Evolutionary conservation across 2,888 invertebrate genomes (phyloP).

Genomic region (Gonocerus acuteangulatus): DNA sequence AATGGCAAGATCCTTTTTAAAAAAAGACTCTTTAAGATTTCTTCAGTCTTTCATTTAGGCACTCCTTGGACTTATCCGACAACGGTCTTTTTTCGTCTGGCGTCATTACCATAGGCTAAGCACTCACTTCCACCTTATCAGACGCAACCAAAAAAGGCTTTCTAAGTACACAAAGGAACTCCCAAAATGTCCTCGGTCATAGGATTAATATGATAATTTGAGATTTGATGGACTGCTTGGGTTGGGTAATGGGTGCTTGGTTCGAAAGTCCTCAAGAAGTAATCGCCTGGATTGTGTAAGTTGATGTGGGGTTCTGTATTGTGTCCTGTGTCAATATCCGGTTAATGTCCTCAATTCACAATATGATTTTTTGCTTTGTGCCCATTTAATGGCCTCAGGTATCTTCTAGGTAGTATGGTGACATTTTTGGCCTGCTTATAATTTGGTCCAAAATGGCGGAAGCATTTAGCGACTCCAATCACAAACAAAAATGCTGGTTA

Average conservation of each 20-base stretch:
- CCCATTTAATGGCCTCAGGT: too few relatives aligned
- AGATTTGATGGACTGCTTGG: neutral
- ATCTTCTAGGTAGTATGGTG: too few relatives aligned
- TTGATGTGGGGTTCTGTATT: too few relatives aligned
- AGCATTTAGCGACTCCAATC: too few relatives aligned
- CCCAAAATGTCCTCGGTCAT: neutral
- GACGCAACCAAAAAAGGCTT: neutral
- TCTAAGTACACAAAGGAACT: neutral
- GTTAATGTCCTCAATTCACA: too few relatives aligned
- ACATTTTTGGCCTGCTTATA: too few relatives aligned
- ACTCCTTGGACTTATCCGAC: neutral
- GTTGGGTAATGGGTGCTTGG: neutral
- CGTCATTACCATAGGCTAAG: neutral
- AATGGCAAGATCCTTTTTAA: neutral
- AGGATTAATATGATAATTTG: neutral
- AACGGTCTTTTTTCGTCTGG: neutral
- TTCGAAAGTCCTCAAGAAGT: too few relatives aligned
- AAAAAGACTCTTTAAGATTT: neutral
- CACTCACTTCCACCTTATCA: neutral
- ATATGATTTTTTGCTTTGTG: too few relatives aligned
- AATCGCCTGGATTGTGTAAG: too few relatives aligned
- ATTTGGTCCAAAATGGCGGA: too few relatives aligned
- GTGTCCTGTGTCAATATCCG: too few relatives aligned
- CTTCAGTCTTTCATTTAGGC: conserved; percentile 2
- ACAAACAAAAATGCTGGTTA: too few relatives aligned